Base-by-base conservation (phyloP, 2,113 vertebrate genomes). In the Ranitomeya imitator region DNA sequence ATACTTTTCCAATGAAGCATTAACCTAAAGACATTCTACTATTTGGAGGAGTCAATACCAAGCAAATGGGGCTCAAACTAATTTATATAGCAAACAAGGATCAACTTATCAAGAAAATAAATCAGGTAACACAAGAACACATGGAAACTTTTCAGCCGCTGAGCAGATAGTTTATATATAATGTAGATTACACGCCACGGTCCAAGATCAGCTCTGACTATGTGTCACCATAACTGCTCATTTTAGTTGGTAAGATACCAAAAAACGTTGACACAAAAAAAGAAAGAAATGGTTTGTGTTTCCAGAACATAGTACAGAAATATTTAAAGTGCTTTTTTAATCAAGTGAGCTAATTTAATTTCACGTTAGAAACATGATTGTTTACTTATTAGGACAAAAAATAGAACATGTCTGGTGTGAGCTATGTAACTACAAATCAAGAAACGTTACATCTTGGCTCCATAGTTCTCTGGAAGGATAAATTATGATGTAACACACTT, bases 401-500 rank as follows among this genome's bases (percentile, higher is more conserved):
- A 16, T 16, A 73, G 18, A n/a, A 57, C 54, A 59, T 54, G 23
- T 54, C 7, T 61, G 15, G 59, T 63, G 31, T 77, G 67, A 76
- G 45, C 51, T 77, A 74, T 76, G 18, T 18, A n/a, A 37, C 31
- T n/a, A 51, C 21, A 77, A 61, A 76, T 76, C 12, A 6, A 54
- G 37, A 61, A 51, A 16, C 73, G 52, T n/a, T 86, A 51, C 55
- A n/a, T 45, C 79, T 86, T 86, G 73, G n/a, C 61, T 82, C 31
- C 16, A 60, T 65, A 18, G 59, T 79, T 86, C n/a, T 79, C 45
- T 59, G 73, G 23, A 78, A 23, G 71, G 31, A 60, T 86, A 79
- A 79, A 77, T 78, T 86, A 65, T 87, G 63, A 67, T 80, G 51
- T 59, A 45, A 80, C 78, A 59, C 16, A 87, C 45, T 71, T 61